Percentiles rank a stretch among this genome's conserved stretches.
phyloP scores from a whole-genome alignment of 2,113 vertebrate genomes.

The Scomber japonicus region DNA sequence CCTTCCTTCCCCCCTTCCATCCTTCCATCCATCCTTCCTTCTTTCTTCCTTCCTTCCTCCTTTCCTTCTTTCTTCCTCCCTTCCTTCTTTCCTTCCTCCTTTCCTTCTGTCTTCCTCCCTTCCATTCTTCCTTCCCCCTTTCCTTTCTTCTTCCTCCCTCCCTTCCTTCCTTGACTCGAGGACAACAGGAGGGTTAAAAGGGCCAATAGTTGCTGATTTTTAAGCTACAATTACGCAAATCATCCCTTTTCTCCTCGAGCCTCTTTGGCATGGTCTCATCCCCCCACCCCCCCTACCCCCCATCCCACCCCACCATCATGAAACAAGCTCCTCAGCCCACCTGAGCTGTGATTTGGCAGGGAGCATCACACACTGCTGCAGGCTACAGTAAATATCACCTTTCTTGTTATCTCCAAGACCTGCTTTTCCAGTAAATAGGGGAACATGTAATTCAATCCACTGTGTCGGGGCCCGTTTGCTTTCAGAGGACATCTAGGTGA shows the following conservation, averaged over 20 bases:
- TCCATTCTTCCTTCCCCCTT: too few relatives aligned
- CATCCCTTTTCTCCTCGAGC: too few relatives aligned
- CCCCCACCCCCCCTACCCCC: too few relatives aligned
- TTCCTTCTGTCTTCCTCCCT: too few relatives aligned
- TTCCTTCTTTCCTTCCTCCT: too few relatives aligned
- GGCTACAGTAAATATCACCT: constrained; percentile 85
- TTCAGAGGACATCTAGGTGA: constrained; percentile 85
- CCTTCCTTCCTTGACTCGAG: too few relatives aligned
- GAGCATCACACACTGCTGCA: constrained; percentile 58
- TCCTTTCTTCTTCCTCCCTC: too few relatives aligned
- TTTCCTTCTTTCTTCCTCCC: too few relatives aligned
- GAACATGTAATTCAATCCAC: constrained; percentile 82
- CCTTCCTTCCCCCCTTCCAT: too few relatives aligned
- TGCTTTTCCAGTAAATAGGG: constrained; percentile 85
- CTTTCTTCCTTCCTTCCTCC: too few relatives aligned
- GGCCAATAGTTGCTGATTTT: background rate
- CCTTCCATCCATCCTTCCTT: too few relatives aligned
- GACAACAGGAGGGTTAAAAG: background rate
- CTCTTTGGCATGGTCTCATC: background rate
- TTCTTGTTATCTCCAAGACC: constrained; percentile 85
- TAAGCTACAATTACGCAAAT: background rate
- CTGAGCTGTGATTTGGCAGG: constrained; percentile 71
- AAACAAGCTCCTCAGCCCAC: constrained; percentile 47
- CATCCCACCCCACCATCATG: constrained; percentile 8
- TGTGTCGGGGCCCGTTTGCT: constrained; percentile 76